A percentile compares a stretch with the other conserved stretches of the same genome.
Conservation (phyloP, 2,797 vertebrate genomes). For the Gephyroberyx darwinii region DNA sequence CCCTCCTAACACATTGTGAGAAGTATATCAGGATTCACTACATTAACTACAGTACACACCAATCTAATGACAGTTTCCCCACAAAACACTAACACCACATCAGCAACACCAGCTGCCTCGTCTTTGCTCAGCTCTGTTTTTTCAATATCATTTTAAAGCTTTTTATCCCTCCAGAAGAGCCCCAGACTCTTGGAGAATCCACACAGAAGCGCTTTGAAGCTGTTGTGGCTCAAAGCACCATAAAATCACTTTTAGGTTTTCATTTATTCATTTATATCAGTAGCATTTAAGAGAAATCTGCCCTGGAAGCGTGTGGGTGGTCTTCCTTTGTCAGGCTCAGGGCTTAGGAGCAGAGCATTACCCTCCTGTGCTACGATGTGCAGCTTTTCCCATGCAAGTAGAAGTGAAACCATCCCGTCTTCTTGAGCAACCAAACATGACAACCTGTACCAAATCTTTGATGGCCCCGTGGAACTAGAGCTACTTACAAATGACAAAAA, state of each 20-base stretch:
- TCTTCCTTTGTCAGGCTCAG: neutral
- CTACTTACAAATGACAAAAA: neutral
- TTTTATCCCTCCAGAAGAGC: neutral
- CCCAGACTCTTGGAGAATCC: neutral
- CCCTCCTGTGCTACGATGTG: too few relatives aligned
- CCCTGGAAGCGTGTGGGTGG: neutral
- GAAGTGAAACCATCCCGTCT: too few relatives aligned
- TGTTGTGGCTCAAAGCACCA: neutral
- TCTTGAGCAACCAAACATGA: too few relatives aligned
- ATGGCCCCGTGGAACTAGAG: too few relatives aligned
- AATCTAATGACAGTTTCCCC: conserved; percentile 38
- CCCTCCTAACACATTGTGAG: conserved; percentile 10
- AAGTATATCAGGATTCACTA: conserved; percentile 39
- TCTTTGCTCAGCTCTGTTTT: conserved; percentile 3
- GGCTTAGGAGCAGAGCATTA: too few relatives aligned
- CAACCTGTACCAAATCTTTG: too few relatives aligned
- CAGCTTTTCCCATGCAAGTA: too few relatives aligned
- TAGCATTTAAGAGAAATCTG: neutral
- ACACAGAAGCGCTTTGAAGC: neutral
- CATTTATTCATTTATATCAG: neutral
- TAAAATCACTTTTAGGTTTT: neutral
- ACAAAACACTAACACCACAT: conserved; percentile 30
- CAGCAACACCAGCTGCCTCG: conserved; percentile 19
- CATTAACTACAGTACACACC: conserved; percentile 6
- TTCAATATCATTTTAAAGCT: conserved; percentile 13